These are phyloP conservation scores for Tipula helvola DNA, from an alignment of 2,888 invertebrate species.

Conservation along the genomic window DNA sequence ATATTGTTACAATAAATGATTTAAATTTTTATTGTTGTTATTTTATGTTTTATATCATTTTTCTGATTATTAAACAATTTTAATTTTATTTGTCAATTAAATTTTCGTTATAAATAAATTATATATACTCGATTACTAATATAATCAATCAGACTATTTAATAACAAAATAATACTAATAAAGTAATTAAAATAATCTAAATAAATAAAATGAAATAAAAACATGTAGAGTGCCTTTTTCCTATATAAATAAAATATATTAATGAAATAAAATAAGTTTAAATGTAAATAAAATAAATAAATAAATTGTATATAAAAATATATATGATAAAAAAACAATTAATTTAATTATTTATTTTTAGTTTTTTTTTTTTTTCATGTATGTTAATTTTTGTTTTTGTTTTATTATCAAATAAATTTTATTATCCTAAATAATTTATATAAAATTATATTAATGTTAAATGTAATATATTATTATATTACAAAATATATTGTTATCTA, in stretches of 20 bases:
- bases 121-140: background rate
- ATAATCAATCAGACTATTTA: background rate
- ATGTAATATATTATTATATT: background rate
- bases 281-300: background rate
- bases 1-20: background rate
- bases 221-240: constrained; percentile 4
- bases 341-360: background rate
- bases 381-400: background rate
- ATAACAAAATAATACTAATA: background rate
- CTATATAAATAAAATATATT: background rate
- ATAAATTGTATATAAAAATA: background rate
- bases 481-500: background rate
- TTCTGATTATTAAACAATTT: background rate
- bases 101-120: background rate
- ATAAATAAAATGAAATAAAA: background rate
- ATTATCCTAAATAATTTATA: background rate
- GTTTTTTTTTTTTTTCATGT: background rate
- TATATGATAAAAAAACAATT: background rate
- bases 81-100: background rate
- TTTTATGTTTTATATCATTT: background rate
- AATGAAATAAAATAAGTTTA: background rate
- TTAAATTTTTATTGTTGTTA: background rate
- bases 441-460: background rate
- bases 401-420: background rate
- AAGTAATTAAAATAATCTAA: background rate